Conservation (phyloP, 2,797 vertebrate species). For the Streptopelia turtur region DNA sequence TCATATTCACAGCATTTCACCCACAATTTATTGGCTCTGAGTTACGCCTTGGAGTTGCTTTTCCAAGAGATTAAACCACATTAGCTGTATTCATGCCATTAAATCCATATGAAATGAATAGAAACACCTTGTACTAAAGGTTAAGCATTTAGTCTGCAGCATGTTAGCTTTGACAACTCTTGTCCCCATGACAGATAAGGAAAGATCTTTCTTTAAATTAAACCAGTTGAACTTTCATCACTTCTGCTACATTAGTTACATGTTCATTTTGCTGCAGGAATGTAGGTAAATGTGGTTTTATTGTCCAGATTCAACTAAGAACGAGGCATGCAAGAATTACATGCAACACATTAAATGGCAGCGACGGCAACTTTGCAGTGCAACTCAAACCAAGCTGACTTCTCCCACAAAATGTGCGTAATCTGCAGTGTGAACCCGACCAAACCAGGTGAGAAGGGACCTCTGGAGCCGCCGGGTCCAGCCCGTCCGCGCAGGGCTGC, state of each 20-base stretch:
- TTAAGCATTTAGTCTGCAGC: not conserved
- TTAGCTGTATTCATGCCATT: not conserved
- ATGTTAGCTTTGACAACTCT: not conserved
- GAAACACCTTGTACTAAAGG: not conserved
- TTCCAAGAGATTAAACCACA: slow-evolving; percentile 11
- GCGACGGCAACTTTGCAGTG: not conserved
- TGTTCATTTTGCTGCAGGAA: not conserved
- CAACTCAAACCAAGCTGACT: not conserved
- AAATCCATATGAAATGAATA: not conserved
- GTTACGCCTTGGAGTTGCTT: slow-evolving; percentile 18
- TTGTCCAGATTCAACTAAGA: not conserved
- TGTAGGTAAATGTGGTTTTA: not conserved
- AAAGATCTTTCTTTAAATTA: not conserved
- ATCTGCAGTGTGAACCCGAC: not conserved
- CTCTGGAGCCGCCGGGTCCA: not conserved
- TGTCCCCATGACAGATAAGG: not conserved
- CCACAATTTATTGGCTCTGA: not conserved
- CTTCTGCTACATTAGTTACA: not conserved
- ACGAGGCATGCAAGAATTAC: not conserved
- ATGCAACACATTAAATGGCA: not conserved
- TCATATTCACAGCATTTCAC: slow-evolving; percentile 32
- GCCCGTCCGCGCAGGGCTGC: accelerated
- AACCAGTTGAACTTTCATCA: not conserved
- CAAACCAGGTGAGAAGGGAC: not conserved
- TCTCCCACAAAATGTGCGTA: not conserved